Percentiles rank a stretch among this genome's conserved stretches.
Conservation (phyloP, 2,797 vertebrate genomes). For the Margarornis squamiger region DNA sequence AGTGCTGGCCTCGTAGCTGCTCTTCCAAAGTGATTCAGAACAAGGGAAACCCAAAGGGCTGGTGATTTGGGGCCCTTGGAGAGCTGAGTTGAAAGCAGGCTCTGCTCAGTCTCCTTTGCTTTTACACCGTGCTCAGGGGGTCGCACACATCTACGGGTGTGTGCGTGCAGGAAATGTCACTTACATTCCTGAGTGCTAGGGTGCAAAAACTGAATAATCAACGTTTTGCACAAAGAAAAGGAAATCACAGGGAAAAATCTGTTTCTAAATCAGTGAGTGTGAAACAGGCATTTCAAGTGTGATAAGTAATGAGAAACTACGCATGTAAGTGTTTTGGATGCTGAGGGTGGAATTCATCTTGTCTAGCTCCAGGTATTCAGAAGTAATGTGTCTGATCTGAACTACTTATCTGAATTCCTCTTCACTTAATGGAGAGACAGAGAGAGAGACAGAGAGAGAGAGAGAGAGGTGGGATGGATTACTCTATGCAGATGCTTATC, state of each 20-base stretch:
- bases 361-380: background rate
- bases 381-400: slow-evolving; percentile 9
- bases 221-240: slow-evolving; percentile 24
- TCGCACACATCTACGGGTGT: background rate
- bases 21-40: background rate
- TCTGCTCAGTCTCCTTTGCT: background rate
- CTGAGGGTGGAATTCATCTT: slow-evolving; percentile 29
- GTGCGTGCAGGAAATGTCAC: background rate
- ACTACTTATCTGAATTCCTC: slow-evolving; percentile 27
- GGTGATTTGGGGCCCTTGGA: background rate
- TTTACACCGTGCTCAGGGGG: background rate
- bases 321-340: slow-evolving; percentile 23
- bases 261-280: background rate
- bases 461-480: slow-evolving; percentile 12
- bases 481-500: slow-evolving; percentile 41
- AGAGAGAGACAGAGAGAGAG: background rate
- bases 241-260: background rate
- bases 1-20: background rate
- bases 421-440: background rate
- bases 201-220: background rate
- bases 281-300: background rate
- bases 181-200: background rate
- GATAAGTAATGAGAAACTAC: slow-evolving; percentile 18
- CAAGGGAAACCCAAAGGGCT: background rate
- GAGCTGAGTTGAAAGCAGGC: background rate